Evolutionary conservation across 2,113 vertebrate species (phyloP), one percentile per base, ranked within the genome.

Genomic region (Scytalopus superciliaris): DNA sequence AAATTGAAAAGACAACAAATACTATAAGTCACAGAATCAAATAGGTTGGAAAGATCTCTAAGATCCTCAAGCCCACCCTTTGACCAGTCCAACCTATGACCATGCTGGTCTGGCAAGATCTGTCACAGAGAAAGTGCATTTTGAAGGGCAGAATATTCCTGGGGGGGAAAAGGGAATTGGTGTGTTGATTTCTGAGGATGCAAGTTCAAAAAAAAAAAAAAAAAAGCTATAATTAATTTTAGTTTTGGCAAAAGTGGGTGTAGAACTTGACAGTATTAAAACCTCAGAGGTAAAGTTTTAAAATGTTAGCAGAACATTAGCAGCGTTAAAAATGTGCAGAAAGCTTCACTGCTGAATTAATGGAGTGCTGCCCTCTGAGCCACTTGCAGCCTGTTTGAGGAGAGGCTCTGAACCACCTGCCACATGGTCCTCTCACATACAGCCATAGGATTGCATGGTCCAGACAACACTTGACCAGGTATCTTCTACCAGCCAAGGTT

Each of bases 221-320:
- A 42, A 42, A 42, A 69, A 79, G 19, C 21, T 55, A 21, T 30
- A 69, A 62, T 52, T 7, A 79, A 27, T 93, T 91, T 76, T 93
- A 66, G 53, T 85, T 85, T 80, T 42, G 40, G 39, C 37, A 90
- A 94, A 94, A 93, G 74, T 83, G 62, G 24, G n/a, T 89, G 66
- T 85, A 53, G 84, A 91, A 35, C 49, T 45, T 91, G 70, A 84
- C 53, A 91, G 80, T 57, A 66, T 44, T 79, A 79, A 89, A 91
- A 28, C 53, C 70, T 75, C 62, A 12, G 12, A 89, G 63, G 62
- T 66, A 83, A 78, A 87, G 52, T 52, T 73, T 69, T 80, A 42
- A 89, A 94, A 79, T 23, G 4, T 50, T 90, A 84, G 12, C 63
- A 83, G 53, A 87, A 82, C 85, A 88, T 77, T 93, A 96, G 33